Evolutionary conservation across 2,113 vertebrate genomes (phyloP).

Genomic region (Proteles cristata): DNA sequence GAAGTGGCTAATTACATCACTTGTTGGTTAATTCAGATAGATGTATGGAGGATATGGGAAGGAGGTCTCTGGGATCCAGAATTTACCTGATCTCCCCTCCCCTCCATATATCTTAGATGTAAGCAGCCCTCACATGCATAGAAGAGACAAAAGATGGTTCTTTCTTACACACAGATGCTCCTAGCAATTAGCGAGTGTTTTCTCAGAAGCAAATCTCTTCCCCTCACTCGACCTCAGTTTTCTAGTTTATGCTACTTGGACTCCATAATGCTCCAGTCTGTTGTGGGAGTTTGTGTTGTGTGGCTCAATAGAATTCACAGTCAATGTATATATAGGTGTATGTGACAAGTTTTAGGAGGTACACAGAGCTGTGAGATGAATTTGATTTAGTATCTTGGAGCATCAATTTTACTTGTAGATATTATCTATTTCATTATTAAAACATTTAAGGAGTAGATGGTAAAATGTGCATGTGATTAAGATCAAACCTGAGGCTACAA

Average conservation of each 20-base stretch:
- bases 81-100: background rate
- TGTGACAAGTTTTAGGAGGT: slow-evolving; percentile 27
- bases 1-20: background rate
- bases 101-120: background rate
- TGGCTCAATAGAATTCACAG: slow-evolving; percentile 25
- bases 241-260: slow-evolving; percentile 1
- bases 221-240: slow-evolving; percentile 21
- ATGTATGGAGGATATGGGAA: background rate
- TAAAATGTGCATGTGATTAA: slow-evolving; percentile 47
- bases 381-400: slow-evolving; percentile 14
- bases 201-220: slow-evolving; percentile 8
- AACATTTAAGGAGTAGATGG: slow-evolving; percentile 6
- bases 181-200: slow-evolving; percentile 54
- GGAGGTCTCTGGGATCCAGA: background rate
- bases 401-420: slow-evolving; percentile 32
- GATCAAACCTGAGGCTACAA: slow-evolving; percentile 18
- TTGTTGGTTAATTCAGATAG: slow-evolving; percentile 42
- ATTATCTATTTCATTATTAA: slow-evolving; percentile 24
- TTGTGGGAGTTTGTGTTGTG: background rate
- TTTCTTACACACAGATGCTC: background rate
- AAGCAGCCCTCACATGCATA: background rate
- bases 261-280: background rate
- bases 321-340: background rate
- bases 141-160: background rate
- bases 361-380: slow-evolving; percentile 26